Percentiles rank a stretch among this genome's conserved stretches.
Evolutionary conservation across 2,797 vertebrate genomes (phyloP).

Genomic region (Halcyon chelicuti): DNA sequence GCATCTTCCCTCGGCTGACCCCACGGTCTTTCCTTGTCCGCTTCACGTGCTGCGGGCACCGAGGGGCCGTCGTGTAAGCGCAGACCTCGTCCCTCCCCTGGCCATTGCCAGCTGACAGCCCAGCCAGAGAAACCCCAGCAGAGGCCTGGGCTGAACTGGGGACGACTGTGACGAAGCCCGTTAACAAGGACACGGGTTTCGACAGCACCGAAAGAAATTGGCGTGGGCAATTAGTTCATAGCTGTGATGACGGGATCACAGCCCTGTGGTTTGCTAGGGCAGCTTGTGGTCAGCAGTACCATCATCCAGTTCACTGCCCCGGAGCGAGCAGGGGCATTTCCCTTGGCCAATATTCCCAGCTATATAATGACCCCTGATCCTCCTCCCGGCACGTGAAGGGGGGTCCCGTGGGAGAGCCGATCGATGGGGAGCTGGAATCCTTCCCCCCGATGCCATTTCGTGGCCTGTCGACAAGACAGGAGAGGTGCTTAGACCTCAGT

Average conservation of each 20-base stretch:
- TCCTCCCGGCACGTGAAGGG: not conserved
- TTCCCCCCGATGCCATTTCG: not conserved
- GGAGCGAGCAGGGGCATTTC: not conserved
- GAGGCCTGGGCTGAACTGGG: not conserved
- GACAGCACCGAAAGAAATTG: not conserved
- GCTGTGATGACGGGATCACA: not conserved
- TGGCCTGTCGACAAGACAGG: not conserved
- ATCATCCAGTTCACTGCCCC: not conserved
- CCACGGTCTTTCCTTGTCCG: too few relatives aligned
- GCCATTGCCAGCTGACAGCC: not conserved
- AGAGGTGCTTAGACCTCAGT: not conserved
- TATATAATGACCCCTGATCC: accelerated
- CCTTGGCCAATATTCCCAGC: not conserved
- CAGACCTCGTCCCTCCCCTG: accelerated
- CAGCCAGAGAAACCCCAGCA: not conserved
- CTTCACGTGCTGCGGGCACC: accelerated
- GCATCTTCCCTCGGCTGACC: not conserved
- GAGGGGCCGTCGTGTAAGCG: not conserved
- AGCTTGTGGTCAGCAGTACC: not conserved
- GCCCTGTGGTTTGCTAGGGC: not conserved
- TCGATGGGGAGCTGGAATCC: not conserved
- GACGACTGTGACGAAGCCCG: too few relatives aligned
- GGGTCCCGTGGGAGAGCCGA: not conserved
- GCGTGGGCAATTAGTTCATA: not conserved
- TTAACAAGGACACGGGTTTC: not conserved